phyloP scores from a whole-genome alignment of 2,888 invertebrate species.

The Chorisops tibialis region DNA sequence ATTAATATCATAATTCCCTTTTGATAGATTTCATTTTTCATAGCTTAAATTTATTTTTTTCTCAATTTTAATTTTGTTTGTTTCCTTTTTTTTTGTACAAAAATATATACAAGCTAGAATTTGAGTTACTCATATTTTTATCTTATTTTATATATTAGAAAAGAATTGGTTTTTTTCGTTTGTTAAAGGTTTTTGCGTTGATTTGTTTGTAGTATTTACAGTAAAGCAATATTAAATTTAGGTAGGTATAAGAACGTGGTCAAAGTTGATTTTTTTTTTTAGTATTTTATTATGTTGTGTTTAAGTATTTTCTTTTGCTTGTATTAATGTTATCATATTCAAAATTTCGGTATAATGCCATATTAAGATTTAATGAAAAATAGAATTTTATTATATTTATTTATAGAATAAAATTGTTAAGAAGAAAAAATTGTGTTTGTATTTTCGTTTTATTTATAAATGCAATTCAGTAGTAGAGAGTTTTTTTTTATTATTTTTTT shows the following conservation, averaged over 20 bases:
- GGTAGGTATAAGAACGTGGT: slow-evolving; percentile 13
- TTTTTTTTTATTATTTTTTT: too few species aligned
- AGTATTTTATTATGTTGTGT: slow-evolving; percentile 4
- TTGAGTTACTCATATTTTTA: slow-evolving; percentile 1
- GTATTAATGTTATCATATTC: too few species aligned
- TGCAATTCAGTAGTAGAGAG: too few species aligned
- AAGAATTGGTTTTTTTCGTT: background rate
- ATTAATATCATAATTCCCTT: background rate
- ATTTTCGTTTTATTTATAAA: too few species aligned
- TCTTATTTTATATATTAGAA: background rate
- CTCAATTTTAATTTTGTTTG: background rate
- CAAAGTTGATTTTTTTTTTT: background rate
- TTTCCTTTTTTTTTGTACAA: slow-evolving; percentile 16
- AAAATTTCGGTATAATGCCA: background rate
- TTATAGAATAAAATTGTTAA: background rate
- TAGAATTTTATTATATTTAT: background rate
- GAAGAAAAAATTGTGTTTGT: background rate
- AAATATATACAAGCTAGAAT: slow-evolving; percentile 20
- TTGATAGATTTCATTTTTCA: background rate
- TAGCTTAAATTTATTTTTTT: background rate
- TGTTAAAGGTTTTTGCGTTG: background rate
- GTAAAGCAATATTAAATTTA: slow-evolving; percentile 11
- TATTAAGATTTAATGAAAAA: background rate
- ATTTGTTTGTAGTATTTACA: slow-evolving; percentile 9
- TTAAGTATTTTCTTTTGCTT: too few species aligned